phyloP scores from a whole-genome alignment of 2,113 vertebrate species.

The Saguinus midas region DNA sequence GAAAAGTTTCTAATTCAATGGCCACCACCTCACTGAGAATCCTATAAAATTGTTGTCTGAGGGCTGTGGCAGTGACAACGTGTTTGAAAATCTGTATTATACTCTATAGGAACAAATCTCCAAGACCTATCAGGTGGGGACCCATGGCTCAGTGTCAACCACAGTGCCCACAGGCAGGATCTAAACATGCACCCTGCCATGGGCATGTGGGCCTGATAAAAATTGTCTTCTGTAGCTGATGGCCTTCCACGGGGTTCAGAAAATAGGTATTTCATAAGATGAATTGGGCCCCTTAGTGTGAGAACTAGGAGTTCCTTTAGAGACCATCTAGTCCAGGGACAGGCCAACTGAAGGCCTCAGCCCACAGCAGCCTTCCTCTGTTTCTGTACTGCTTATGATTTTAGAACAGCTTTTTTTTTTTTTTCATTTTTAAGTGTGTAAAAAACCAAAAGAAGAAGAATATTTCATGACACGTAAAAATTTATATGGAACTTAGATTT shows the following conservation, averaged over 20 bases:
- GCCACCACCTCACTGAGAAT: not conserved
- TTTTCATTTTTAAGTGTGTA: not conserved
- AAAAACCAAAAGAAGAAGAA: not conserved
- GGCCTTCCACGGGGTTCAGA: not conserved
- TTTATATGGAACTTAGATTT: constrained; percentile 10
- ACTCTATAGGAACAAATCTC: not conserved
- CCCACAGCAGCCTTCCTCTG: not conserved
- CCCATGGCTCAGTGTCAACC: not conserved
- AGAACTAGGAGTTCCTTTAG: not conserved
- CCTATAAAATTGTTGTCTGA: not conserved
- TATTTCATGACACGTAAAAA: not conserved
- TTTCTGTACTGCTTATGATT: not conserved
- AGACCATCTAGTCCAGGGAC: not conserved
- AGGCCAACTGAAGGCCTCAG: not conserved
- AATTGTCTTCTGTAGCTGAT: not conserved
- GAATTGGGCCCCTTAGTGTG: not conserved
- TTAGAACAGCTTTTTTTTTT: not conserved
- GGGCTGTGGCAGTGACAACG: not conserved
- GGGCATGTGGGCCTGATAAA: not conserved
- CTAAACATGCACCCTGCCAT: not conserved
- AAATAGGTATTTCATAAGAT: not conserved
- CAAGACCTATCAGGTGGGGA: not conserved
- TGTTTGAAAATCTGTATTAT: not conserved
- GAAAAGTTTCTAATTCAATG: constrained; percentile 14
- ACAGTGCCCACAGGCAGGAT: not conserved